phyloP scores from a whole-genome alignment of 1,140 invertebrate genomes.

The Arctopsyche grandis region DNA sequence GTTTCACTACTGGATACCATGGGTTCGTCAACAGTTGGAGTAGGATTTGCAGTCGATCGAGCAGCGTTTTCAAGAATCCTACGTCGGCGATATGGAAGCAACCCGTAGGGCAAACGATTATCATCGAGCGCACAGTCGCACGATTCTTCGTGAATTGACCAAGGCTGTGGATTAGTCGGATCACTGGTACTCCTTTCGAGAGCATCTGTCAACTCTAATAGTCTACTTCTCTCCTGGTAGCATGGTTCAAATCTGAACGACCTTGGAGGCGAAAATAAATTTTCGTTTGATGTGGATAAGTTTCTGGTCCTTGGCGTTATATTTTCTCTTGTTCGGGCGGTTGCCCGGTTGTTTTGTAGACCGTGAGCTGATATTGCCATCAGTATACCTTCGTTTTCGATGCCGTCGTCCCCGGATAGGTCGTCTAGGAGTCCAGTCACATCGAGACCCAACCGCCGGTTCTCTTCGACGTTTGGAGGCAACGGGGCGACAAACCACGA shows the following conservation, averaged over 20 bases:
- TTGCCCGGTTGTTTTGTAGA: conserved; percentile 62
- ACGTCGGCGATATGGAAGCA: too few species aligned
- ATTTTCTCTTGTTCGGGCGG: conserved; percentile 51
- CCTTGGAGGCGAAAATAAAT: neutral
- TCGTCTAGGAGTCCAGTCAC: conserved; percentile 67
- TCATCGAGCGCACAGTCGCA: too few species aligned
- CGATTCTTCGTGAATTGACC: too few species aligned
- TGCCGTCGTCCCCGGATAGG: conserved; percentile 65
- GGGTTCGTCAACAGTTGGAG: conserved; percentile 22
- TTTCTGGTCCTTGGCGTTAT: neutral
- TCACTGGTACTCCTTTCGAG: too few species aligned
- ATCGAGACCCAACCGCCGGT: conserved; percentile 62
- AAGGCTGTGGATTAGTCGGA: too few species aligned
- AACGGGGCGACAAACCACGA: conserved; percentile 68
- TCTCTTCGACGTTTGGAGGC: conserved; percentile 58
- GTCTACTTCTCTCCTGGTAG: too few species aligned
- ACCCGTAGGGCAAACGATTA: too few species aligned
- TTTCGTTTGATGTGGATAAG: neutral
- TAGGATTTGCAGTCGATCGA: too few species aligned
- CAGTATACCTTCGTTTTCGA: conserved; percentile 74
- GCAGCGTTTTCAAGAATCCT: too few species aligned
- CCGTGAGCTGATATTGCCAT: conserved; percentile 74
- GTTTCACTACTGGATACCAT: neutral
- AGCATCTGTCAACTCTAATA: too few species aligned
- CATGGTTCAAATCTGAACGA: neutral